Conservation (phyloP, 2,113 vertebrate genomes). For the Salvelinus namaycush region DNA sequence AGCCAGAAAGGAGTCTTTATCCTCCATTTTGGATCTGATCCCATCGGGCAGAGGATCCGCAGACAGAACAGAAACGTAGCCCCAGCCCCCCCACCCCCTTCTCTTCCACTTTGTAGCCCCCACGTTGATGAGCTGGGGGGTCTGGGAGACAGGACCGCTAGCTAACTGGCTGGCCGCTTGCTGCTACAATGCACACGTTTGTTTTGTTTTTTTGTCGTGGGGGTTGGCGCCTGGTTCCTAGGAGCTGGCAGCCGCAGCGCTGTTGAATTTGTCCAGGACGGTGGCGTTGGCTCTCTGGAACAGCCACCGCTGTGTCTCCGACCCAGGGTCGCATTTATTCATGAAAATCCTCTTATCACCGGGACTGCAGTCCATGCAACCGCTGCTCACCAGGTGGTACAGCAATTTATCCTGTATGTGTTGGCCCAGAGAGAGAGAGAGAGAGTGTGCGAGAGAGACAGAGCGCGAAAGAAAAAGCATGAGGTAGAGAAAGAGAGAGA, state of each 20-base stretch:
- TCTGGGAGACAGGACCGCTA: conserved; percentile 15
- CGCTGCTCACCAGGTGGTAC: conserved; percentile 85
- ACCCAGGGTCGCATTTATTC: conserved; percentile 86
- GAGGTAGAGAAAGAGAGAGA: not conserved
- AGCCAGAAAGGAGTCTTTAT: not conserved
- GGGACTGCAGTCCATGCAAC: conserved; percentile 87
- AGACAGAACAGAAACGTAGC: conserved; percentile 4
- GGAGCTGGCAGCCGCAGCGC: conserved; percentile 30
- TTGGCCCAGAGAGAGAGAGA: conserved; percentile 23
- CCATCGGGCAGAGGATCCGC: not conserved
- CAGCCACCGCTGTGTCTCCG: conserved; percentile 88
- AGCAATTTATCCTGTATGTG: conserved; percentile 82
- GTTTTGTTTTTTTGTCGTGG: not conserved
- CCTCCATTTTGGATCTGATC: not conserved
- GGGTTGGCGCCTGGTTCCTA: conserved; percentile 30
- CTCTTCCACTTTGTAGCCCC: conserved; percentile 14
- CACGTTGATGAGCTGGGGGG: conserved; percentile 27
- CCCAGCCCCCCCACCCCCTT: not conserved
- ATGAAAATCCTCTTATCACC: conserved; percentile 91
- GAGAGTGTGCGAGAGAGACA: not conserved
- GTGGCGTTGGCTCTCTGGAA: conserved; percentile 87
- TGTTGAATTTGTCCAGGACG: conserved; percentile 85
- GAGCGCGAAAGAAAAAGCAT: not conserved
- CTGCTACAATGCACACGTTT: not conserved
- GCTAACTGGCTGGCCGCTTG: not conserved